Conservation (phyloP, 2,888 invertebrate genomes). For the Catocala sponsa region DNA sequence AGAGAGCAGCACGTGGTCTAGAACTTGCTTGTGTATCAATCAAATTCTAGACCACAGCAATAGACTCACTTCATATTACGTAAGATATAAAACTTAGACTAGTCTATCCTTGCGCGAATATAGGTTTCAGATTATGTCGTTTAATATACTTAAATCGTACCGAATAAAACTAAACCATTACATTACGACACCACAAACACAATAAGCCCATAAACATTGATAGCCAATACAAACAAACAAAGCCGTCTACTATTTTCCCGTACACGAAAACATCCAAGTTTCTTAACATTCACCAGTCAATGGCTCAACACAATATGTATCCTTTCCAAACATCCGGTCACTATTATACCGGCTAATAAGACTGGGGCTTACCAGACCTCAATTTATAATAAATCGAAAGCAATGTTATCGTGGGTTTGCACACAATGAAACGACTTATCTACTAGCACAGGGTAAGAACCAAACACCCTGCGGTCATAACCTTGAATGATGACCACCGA, state of each 20-base stretch:
- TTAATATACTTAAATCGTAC: no score
- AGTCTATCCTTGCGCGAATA: no score
- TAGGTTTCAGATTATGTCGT: no score
- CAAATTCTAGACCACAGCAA: no score
- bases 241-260: not conserved
- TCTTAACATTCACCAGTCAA: constrained; percentile 26
- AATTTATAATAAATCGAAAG: constrained; percentile 81
- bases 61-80: no score
- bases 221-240: not conserved
- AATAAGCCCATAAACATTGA: not conserved
- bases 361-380: constrained; percentile 65
- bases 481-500: constrained; percentile 84
- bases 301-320: constrained; percentile 60
- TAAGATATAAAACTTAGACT: no score
- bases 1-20: no score
- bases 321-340: constrained; percentile 60
- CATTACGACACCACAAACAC: not conserved
- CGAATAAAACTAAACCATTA: not conserved
- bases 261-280: constrained; percentile 8
- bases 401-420: constrained; percentile 69
- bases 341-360: constrained; percentile 71
- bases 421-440: constrained; percentile 84
- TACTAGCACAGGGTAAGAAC: constrained; percentile 65
- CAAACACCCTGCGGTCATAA: constrained; percentile 74
- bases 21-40: no score